phyloP scores from a whole-genome alignment of 2,113 vertebrate genomes.

The Daphoenositta chrysoptera region DNA sequence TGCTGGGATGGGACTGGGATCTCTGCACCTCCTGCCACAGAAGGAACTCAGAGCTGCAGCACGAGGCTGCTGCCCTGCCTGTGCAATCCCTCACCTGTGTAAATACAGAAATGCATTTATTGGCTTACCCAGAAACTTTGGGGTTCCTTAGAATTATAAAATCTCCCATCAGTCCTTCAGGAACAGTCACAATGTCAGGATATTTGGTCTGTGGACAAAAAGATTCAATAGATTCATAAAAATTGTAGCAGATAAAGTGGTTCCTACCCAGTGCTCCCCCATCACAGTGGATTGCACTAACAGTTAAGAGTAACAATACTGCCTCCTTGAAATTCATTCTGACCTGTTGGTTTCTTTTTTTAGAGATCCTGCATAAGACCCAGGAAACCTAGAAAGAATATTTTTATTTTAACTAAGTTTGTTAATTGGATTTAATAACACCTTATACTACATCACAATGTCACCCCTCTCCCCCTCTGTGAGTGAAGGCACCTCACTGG shows the following conservation, averaged over 20 bases:
- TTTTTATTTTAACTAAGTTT: background rate
- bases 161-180: slow-evolving; percentile 69
- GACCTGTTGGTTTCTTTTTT: background rate
- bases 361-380: background rate
- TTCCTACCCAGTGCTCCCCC: background rate
- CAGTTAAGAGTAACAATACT: background rate
- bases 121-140: slow-evolving; percentile 69
- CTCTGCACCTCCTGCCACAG: background rate
- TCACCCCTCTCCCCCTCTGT: background rate
- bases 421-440: background rate
- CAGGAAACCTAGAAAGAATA: background rate
- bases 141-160: slow-evolving; percentile 64
- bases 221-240: background rate
- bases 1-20: background rate
- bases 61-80: background rate
- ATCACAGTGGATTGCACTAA: background rate
- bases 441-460: background rate
- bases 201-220: slow-evolving; percentile 73
- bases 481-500: background rate
- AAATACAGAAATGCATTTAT: background rate
- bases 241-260: background rate
- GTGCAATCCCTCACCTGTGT: background rate
- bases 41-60: background rate
- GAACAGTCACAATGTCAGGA: slow-evolving; percentile 68
- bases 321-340: background rate